Evolutionary conservation across 2,888 invertebrate genomes (phyloP).

Genomic region (Choreutis nemorana): DNA sequence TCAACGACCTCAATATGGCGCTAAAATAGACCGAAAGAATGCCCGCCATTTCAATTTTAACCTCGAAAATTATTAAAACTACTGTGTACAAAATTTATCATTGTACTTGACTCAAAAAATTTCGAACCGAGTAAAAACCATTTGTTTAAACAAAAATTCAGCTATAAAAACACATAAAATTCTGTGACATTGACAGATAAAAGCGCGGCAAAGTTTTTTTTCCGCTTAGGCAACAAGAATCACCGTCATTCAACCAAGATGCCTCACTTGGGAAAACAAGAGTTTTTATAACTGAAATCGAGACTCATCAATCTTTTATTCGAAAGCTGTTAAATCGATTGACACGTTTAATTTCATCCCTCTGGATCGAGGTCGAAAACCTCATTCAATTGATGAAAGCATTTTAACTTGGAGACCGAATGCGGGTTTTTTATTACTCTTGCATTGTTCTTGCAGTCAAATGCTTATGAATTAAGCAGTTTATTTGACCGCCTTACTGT

Average conservation of each 20-base stretch:
- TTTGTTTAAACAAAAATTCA: too few relatives aligned
- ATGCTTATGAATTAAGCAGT: constrained; percentile 20
- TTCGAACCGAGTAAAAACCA: too few relatives aligned
- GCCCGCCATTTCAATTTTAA: constrained; percentile 58
- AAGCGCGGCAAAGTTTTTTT: neutral
- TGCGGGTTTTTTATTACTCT: constrained; percentile 38
- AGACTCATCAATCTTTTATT: constrained; percentile 1
- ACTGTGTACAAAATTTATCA: too few relatives aligned
- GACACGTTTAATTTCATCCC: constrained; percentile 39
- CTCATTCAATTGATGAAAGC: constrained; percentile 45
- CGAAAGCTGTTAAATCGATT: constrained; percentile 26
- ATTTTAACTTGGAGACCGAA: constrained; percentile 25
- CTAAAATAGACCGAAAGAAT: constrained; percentile 60
- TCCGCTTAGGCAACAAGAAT: too few relatives aligned
- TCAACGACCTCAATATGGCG: constrained; percentile 55
- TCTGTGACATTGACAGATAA: neutral
- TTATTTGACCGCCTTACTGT: too few relatives aligned
- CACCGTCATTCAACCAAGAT: too few relatives aligned
- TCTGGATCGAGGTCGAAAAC: constrained; percentile 33
- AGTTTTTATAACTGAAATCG: too few relatives aligned
- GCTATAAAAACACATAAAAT: too few relatives aligned
- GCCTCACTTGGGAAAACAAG: too few relatives aligned
- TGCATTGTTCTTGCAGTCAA: constrained; percentile 12
- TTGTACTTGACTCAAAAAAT: too few relatives aligned
- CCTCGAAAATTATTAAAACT: constrained; percentile 51